Evolutionary conservation across 2,797 vertebrate genomes (phyloP).

Genomic region (Heliangelus exortis): DNA sequence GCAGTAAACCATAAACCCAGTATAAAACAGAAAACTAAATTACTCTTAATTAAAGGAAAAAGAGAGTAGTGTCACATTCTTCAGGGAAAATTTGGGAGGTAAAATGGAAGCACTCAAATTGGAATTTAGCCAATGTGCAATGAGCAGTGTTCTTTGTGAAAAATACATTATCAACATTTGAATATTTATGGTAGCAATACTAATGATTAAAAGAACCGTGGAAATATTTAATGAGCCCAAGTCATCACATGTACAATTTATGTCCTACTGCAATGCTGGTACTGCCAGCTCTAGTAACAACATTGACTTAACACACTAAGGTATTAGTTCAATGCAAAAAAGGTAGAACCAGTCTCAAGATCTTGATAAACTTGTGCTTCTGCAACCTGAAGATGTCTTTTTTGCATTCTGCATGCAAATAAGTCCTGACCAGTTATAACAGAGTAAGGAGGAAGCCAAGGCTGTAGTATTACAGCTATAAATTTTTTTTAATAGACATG

Average conservation of each 20-base stretch:
- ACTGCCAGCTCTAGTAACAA: not conserved
- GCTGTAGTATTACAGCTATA: not conserved
- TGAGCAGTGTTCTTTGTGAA: not conserved
- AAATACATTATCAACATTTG: not conserved
- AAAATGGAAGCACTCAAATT: not conserved
- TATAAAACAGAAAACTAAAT: not conserved
- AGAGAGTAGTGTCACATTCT: not conserved
- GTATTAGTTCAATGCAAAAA: not conserved
- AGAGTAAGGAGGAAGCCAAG: not conserved
- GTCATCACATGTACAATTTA: not conserved
- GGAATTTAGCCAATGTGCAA: not conserved
- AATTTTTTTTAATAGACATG: not conserved
- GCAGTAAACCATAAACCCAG: not conserved
- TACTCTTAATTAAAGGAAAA: not conserved
- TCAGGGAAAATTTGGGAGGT: not conserved
- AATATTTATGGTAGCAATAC: not conserved
- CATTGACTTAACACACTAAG: not conserved
- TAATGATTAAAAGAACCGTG: not conserved
- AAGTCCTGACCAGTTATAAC: not conserved
- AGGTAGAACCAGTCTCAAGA: not conserved
- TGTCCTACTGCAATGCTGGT: not conserved
- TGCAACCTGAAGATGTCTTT: not conserved
- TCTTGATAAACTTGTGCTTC: not conserved
- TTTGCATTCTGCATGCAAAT: not conserved
- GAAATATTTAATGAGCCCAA: slow-evolving; percentile 12